Evolutionary conservation across 2,888 invertebrate species (phyloP).

Genomic region (Drosophila falleni): DNA sequence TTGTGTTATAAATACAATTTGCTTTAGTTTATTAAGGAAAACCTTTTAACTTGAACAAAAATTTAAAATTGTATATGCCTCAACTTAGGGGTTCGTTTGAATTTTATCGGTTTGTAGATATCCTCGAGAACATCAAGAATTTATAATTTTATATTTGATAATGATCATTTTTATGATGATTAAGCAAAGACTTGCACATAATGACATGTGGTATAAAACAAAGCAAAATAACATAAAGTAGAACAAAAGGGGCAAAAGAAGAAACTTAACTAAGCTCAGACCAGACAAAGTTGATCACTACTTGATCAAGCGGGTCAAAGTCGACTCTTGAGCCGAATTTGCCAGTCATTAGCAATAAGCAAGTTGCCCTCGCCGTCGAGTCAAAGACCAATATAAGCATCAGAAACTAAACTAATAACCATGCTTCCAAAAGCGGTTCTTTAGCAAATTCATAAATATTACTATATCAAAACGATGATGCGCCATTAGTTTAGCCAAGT

Average conservation of each 20-base stretch:
- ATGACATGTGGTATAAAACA: constrained; percentile 42
- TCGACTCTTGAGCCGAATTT: constrained; percentile 62
- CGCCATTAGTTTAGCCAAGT: constrained; percentile 26
- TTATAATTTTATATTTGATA: background rate
- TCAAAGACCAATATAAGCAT: constrained; percentile 44
- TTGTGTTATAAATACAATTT: background rate
- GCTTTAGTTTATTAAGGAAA: background rate
- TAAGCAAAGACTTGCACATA: constrained; percentile 14
- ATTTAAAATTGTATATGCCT: background rate
- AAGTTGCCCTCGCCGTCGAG: constrained; percentile 55
- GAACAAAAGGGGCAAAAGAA: constrained; percentile 50
- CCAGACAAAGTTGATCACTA: constrained; percentile 51
- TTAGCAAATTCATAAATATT: constrained; percentile 6
- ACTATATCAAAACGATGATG: constrained; percentile 10
- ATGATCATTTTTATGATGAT: constrained; percentile 30
- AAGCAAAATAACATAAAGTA: constrained; percentile 52
- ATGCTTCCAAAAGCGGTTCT: constrained; percentile 18
- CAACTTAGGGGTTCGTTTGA: background rate
- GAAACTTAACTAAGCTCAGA: constrained; percentile 19
- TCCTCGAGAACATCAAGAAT: constrained; percentile 19
- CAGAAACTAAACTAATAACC: constrained; percentile 48
- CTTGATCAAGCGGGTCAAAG: constrained; percentile 75
- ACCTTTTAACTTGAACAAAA: constrained; percentile 36
- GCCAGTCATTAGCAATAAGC: constrained; percentile 69
- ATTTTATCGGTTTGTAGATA: background rate